phyloP scores from a whole-genome alignment of 2,113 vertebrate species.

The Elaphurus davidianus region DNA sequence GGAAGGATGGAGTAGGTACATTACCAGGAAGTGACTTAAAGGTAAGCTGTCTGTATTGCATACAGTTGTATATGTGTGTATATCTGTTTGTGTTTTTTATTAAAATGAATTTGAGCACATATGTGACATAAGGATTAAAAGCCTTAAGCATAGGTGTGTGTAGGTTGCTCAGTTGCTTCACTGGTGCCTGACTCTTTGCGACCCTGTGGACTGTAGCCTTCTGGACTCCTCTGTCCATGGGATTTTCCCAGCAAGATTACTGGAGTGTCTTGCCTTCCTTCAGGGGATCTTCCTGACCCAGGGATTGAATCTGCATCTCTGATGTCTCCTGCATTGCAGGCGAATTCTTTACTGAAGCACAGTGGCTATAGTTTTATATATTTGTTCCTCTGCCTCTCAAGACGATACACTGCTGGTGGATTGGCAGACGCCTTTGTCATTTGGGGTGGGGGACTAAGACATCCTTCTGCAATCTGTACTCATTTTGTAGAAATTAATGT shows the following conservation, averaged over 20 bases:
- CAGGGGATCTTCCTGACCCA: background rate
- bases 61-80: background rate
- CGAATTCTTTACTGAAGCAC: background rate
- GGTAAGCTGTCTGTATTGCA: conserved; percentile 79
- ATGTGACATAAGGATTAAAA: conserved; percentile 1
- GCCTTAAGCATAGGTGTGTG: background rate
- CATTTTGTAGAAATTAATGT: background rate
- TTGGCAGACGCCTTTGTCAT: background rate
- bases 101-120: background rate
- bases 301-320: background rate
- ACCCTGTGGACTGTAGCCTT: background rate
- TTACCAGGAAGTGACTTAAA: conserved; percentile 96
- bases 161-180: background rate
- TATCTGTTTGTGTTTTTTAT: background rate
- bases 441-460: background rate
- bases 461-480: background rate
- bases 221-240: background rate
- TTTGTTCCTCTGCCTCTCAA: background rate
- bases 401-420: background rate
- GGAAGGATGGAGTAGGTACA: conserved; percentile 97
- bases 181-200: background rate
- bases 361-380: background rate
- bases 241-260: background rate
- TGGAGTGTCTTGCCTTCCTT: background rate
- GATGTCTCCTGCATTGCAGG: background rate